Evolutionary conservation across 2,888 invertebrate genomes (phyloP), one percentile per base, ranked within the genome.

Genomic region (Callyntrura sp.): DNA sequence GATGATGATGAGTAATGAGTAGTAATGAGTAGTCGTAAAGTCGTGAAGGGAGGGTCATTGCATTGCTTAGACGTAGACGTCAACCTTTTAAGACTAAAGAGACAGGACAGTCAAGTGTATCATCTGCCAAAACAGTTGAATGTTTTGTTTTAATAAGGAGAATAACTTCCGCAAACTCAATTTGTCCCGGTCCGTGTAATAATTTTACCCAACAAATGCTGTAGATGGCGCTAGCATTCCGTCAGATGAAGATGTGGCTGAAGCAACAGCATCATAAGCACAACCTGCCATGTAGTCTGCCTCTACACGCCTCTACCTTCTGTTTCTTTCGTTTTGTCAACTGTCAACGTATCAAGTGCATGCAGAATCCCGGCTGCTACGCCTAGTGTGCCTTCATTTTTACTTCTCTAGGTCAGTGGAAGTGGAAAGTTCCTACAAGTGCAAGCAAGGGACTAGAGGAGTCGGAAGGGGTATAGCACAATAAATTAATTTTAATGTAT

Each of bases 151-250:
- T 70, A 48, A 43, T 43, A 48, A 35, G 62, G 43, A 85, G 62
- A 62, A 85, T 43, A 70, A 85, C 86, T 86, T 86, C 86, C 78
- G 86, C 86, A 86, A 86, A 86, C 25, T 86, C 79, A 86, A 86
- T 12, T 68, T 2, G 11, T 86, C 86, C 65, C 86, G 86, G 79
- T 79, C 11, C 0, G 12, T 8, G 0, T 35, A 20, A 23, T 6
- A 3, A 6, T 17, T 35, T 28, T 2, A 0, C 5, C 5, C 12
- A 25, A 17, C 20, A 68, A 6, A 11, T 1, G 14, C 70, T n/a
- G 55, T 35, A 86, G 86, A 86, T 78, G 86, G 86, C 86, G 20
- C 11, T 17, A 20, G 14, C 0, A 57, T n/a, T 55, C 45, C n/a
- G 17, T 76, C 17, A 51, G 14, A 20, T 57, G n/a, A 51, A 51